Percentiles rank a stretch among this genome's conserved stretches.
phyloP scores from a whole-genome alignment of 1,140 invertebrate species.

The Cotesia typhae region DNA sequence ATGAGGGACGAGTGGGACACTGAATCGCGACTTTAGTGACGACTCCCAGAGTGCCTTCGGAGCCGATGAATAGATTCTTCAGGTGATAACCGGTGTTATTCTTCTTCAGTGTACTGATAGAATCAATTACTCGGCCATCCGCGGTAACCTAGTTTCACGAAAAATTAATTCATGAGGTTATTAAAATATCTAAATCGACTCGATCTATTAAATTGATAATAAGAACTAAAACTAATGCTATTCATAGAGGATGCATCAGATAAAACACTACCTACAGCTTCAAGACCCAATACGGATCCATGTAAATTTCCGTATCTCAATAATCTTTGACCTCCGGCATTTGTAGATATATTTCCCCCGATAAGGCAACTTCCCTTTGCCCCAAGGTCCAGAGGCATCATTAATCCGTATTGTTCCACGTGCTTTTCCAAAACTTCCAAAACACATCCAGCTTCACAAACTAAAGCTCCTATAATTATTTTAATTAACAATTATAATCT shows the following conservation, averaged over 20 bases:
- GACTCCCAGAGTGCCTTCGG: constrained; percentile 95
- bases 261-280: constrained; percentile 75
- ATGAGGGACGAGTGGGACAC: constrained; percentile 83
- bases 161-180: not conserved
- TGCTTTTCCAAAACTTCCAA: constrained; percentile 86
- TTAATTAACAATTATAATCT: constrained; percentile 32
- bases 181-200: too few species aligned
- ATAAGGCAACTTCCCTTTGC: constrained; percentile 97
- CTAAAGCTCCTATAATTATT: constrained; percentile 73
- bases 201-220: too few species aligned
- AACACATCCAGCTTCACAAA: constrained; percentile 93
- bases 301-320: constrained; percentile 96
- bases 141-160: constrained; percentile 78
- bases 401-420: constrained; percentile 77
- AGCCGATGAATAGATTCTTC: constrained; percentile 97
- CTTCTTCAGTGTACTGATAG: constrained; percentile 87
- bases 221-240: too few species aligned
- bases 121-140: constrained; percentile 87
- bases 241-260: not conserved
- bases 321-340: constrained; percentile 93
- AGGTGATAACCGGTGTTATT: constrained; percentile 98
- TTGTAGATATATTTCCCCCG: constrained; percentile 96
- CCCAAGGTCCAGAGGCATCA: constrained; percentile 95
- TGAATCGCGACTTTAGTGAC: constrained; percentile 92
- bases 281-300: constrained; percentile 89